These are phyloP conservation scores for Pipistrellus kuhlii DNA, from an alignment of 2,797 vertebrate species.

Conservation along the genomic window DNA sequence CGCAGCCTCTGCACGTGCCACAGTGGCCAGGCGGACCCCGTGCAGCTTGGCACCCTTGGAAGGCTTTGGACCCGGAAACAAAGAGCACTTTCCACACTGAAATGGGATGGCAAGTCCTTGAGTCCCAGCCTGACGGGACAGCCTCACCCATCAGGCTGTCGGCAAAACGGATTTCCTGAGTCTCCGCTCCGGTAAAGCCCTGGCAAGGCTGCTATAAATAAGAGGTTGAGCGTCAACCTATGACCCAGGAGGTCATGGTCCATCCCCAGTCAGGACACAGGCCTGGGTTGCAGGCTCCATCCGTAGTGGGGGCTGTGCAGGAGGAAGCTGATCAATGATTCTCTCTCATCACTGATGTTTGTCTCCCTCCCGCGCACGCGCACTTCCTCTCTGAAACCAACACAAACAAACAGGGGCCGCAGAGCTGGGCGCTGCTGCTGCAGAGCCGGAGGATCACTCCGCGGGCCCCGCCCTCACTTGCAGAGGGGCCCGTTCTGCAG, in stretches of 20 bases:
- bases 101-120: background rate
- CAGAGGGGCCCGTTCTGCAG: conserved; percentile 85
- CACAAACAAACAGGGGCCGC: background rate
- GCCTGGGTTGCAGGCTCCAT: too few relatives aligned
- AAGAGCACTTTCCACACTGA: background rate
- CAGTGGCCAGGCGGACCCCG: conserved; percentile 57
- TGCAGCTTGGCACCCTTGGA: conserved; percentile 28
- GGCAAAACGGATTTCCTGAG: conserved; percentile 21
- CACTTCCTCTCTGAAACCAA: too few relatives aligned
- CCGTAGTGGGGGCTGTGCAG: too few relatives aligned
- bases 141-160: background rate
- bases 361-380: too few relatives aligned
- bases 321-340: too few relatives aligned
- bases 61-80: background rate
- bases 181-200: background rate
- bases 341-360: too few relatives aligned
- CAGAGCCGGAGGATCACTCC: conserved; percentile 50
- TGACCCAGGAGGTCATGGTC: too few relatives aligned
- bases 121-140: background rate
- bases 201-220: conserved; percentile 68
- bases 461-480: conserved; percentile 81
- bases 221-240: background rate
- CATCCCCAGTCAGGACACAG: too few relatives aligned
- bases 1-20: conserved; percentile 6
- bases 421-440: conserved; percentile 37